Conservation (phyloP, 2,888 invertebrate species). For the Lumbricus terrestris region DNA sequence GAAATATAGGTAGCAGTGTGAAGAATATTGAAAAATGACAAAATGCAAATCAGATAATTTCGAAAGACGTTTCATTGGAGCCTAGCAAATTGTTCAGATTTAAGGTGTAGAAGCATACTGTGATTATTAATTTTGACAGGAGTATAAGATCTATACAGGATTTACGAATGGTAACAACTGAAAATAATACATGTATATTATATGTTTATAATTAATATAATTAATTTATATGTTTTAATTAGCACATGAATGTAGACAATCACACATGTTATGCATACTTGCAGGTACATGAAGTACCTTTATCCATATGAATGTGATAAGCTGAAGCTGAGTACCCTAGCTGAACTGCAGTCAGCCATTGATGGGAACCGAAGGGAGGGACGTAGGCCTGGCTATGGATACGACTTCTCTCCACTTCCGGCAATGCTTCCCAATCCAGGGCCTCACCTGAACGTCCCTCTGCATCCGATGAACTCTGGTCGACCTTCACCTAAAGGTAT, state of each 20-base stretch:
- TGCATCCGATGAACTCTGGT: slow-evolving; percentile 14
- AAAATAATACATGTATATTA: not conserved
- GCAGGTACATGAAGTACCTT: slow-evolving; percentile 98
- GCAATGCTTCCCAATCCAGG: slow-evolving; percentile 49
- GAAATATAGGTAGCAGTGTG: too few relatives aligned
- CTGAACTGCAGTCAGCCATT: slow-evolving; percentile 93
- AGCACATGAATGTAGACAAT: not conserved
- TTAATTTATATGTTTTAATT: not conserved
- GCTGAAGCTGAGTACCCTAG: slow-evolving; percentile 83
- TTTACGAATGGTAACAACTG: not conserved
- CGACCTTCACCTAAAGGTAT: slow-evolving; percentile 13
- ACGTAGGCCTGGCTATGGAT: slow-evolving; percentile 83
- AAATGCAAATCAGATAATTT: too few relatives aligned
- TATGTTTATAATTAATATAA: not conserved
- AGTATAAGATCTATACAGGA: not conserved
- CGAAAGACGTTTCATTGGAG: too few relatives aligned
- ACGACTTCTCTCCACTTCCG: slow-evolving; percentile 57
- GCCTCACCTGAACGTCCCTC: slow-evolving; percentile 49
- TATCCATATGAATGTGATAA: slow-evolving; percentile 98
- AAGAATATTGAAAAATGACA: too few relatives aligned
- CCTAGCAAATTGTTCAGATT: too few relatives aligned
- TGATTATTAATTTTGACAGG: not conserved
- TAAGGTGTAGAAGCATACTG: too few relatives aligned
- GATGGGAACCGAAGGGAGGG: slow-evolving; percentile 97
- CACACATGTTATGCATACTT: not conserved